Percentiles rank a stretch among this genome's conserved stretches.
Evolutionary conservation across 2,113 vertebrate species (phyloP).

Genomic region (Scopus umbretta): DNA sequence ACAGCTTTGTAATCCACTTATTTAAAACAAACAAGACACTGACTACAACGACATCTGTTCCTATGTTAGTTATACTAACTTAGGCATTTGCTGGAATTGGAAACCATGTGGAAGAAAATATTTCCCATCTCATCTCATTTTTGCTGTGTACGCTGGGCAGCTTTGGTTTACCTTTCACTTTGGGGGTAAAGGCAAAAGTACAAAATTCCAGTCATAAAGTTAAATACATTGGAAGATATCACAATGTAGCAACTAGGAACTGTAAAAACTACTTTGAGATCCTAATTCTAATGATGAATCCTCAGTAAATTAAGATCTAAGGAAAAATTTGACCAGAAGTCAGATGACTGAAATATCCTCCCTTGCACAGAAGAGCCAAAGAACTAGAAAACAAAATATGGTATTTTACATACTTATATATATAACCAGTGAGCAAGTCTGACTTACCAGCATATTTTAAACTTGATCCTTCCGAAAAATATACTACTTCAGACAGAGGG

Average conservation of each 20-base stretch:
- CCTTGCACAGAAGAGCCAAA: background rate
- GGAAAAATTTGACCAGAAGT: background rate
- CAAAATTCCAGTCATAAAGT: background rate
- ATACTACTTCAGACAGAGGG: background rate
- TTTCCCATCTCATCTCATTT: background rate
- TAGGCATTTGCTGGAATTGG: background rate
- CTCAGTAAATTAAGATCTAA: background rate
- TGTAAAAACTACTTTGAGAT: background rate
- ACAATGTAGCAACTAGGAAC: background rate
- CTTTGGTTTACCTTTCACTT: background rate
- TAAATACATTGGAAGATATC: background rate
- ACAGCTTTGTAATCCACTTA: background rate
- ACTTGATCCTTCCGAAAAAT: background rate
- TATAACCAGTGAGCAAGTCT: background rate
- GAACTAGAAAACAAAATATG: rapidly evolving
- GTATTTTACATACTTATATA: background rate
- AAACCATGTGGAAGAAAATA: background rate
- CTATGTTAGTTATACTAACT: background rate
- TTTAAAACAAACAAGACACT: background rate
- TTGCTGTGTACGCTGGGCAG: background rate
- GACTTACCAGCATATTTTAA: background rate
- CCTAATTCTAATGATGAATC: background rate
- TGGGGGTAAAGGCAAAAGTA: background rate
- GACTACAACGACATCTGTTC: background rate
- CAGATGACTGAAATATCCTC: background rate